Evolutionary conservation across 2,113 vertebrate species (phyloP).

Genomic region (Hippocampus comes): DNA sequence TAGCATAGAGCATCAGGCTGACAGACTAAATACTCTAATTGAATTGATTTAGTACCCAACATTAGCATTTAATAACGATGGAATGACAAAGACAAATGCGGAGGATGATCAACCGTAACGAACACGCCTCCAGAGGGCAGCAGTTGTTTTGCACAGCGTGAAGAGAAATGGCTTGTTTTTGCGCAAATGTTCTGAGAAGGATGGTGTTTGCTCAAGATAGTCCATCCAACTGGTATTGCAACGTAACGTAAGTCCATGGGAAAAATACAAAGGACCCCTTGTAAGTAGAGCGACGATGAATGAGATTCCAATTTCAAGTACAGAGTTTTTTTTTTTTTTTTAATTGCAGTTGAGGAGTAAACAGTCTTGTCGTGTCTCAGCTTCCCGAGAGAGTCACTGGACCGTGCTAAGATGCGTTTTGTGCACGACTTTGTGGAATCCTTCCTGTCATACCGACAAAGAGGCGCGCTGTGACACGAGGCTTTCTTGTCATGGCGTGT

Average conservation of each 20-base stretch:
- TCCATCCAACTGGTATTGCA: conserved; percentile 24
- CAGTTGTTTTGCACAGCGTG: conserved; percentile 3
- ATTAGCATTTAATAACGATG: background rate
- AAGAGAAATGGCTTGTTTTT: conserved; percentile 28
- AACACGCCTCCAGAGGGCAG: conserved; percentile 11
- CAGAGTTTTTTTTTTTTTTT: background rate
- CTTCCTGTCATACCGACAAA: conserved; percentile 5
- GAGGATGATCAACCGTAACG: conserved; percentile 13
- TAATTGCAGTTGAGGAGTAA: background rate
- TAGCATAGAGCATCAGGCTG: background rate
- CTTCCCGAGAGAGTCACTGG: background rate
- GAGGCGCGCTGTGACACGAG: conserved; percentile 25
- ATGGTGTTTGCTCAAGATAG: conserved; percentile 17
- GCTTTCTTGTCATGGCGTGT: conserved; percentile 13
- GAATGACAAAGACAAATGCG: background rate
- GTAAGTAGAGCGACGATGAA: background rate
- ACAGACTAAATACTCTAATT: background rate
- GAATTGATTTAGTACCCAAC: background rate
- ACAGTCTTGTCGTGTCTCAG: background rate
- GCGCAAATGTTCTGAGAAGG: conserved; percentile 29
- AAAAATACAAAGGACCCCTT: background rate
- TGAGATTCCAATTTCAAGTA: background rate
- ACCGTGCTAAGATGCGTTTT: background rate
- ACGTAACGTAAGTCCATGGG: no score
- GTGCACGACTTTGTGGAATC: background rate